Evolutionary conservation across 2,888 invertebrate genomes (phyloP), one percentile per base, ranked within the genome.

Genomic region (Leptogaster cylindrica): DNA sequence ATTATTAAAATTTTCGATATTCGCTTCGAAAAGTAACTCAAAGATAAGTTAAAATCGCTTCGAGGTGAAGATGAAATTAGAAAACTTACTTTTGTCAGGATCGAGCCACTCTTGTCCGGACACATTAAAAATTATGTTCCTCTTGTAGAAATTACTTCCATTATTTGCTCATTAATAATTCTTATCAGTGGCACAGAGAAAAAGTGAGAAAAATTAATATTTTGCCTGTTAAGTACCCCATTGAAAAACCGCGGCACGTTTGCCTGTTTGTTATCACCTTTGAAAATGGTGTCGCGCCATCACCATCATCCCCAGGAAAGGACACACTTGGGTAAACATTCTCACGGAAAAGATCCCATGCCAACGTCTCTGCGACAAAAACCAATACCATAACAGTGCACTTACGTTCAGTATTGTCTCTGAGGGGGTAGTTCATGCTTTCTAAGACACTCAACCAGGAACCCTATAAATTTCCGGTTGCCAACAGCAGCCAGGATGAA

Each of bases 151-250:
- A 74, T 75, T 75, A 75, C 74, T 75, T 75, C 73, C 74, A 74
- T 75, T 75, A 75, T 74, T 73, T 73, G 72, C 73, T 74, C 75
- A 75, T 76, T 76, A 75, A 75, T 75, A 75, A 75, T 75, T 75
- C 74, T 74, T 75, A 75, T 74, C 75, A 73, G 71, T 65, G 36
- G 39, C 51, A 66, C 2, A 46, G 50, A 36, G 66, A 70, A 70
- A 68, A 66, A 66, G n/a, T 70, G 66, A 36, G 33, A 55, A 65
- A 65, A 70, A 68, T 70, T 70, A 70, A 70, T 70, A 70, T 70
- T 68, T 64, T 18, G 28, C 64, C 46, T 68, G 66, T 68, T 66
- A 70, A 66, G 68, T 68, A 67, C 51, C 66, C 64, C 65, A 70
- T 66, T 66, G 66, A 70, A 66, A 68, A 70, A 68, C 66, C 51